These are phyloP conservation scores for Papilio polyxenes DNA, from an alignment of 1,140 invertebrate genomes.

Conservation along the genomic window DNA sequence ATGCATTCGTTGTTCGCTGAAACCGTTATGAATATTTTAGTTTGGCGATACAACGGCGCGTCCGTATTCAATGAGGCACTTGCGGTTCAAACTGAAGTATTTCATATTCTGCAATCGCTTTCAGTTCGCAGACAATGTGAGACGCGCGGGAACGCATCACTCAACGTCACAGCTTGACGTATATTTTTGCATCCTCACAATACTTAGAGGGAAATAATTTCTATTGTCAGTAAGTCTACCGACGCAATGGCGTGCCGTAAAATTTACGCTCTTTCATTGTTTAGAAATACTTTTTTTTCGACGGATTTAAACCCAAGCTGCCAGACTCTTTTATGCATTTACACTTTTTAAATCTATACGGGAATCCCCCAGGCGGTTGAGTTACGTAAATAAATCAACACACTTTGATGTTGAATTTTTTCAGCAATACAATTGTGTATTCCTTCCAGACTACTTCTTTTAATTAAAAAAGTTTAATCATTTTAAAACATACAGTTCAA, in stretches of 20 bases:
- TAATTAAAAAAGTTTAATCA: slow-evolving; percentile 7
- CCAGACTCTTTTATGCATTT: slow-evolving; percentile 38
- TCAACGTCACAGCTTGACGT: slow-evolving; percentile 63
- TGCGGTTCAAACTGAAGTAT: slow-evolving; percentile 75
- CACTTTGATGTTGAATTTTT: slow-evolving; percentile 27
- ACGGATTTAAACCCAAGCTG: slow-evolving; percentile 23
- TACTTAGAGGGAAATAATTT: slow-evolving; percentile 67
- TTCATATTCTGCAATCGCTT: slow-evolving; percentile 79
- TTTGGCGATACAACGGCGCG: slow-evolving; percentile 55
- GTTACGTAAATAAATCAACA: slow-evolving; percentile 32
- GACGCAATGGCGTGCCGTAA: slow-evolving; percentile 48
- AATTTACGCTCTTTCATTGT: slow-evolving; percentile 42
- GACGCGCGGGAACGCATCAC: slow-evolving; percentile 69
- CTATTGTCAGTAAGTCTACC: slow-evolving; percentile 63
- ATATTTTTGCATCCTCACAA: slow-evolving; percentile 67
- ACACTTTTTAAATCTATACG: slow-evolving; percentile 28
- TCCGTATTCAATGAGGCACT: slow-evolving; percentile 71
- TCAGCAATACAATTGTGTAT: not conserved
- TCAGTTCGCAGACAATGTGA: slow-evolving; percentile 71
- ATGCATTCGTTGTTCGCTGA: slow-evolving; percentile 60
- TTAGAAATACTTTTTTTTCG: slow-evolving; percentile 39
- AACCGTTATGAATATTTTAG: slow-evolving; percentile 74
- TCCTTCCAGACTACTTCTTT: slow-evolving; percentile 13
- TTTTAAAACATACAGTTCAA: not conserved
- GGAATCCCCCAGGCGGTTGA: slow-evolving; percentile 21